Base-by-base conservation (phyloP, 2,888 invertebrate species). In the Toxonevra muliebris region DNA sequence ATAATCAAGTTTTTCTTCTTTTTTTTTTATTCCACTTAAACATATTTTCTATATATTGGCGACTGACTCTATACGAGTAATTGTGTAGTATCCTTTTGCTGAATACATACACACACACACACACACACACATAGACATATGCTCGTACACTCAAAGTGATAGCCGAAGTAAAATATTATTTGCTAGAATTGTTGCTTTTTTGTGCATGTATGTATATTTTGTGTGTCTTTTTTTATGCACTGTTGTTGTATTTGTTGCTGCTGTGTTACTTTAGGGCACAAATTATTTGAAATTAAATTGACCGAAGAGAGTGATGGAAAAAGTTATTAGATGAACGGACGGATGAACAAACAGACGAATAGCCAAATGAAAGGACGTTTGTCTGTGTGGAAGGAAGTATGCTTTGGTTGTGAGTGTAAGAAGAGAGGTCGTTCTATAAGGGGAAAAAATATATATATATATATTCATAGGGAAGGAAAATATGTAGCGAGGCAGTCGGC, bases 1-100 rank as follows among this genome's bases (percentile, higher is more conserved):
- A 80, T 81, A 82, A 81, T 82, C 77, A 82, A 80, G 76, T 81
- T 80, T 80, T 78, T 74, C 77, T n/a, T n/a, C n/a, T n/a, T n/a
- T 30, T 30, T 30, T 30, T 30, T 30, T 30, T 30, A 30, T 30
- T 30, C 30, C 30, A 30, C 30, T 30, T 30, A 30, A 30, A 30
- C 30, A 30, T 30, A 30, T 30, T 30, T 30, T 30, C 30, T 30
- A 30, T 30, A 30, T 30, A 30, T 30, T 30, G 30, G 30, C 30
- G 30, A 30, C 30, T 30, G 30, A 30, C 30, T 30, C 30, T 30
- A 30, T 30, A n/a, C n/a, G n/a, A n/a, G n/a, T n/a, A 2, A 30
- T 30, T 30, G 30, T 30, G 30, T 30, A 65, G 12, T 19, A 19
- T 55, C 30, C 30, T 30, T 30, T 52, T 52, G 57, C 15, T 52